Percentiles rank a stretch among this genome's conserved stretches.
These are phyloP conservation scores for Athrips mouffetella DNA, from an alignment of 2,888 invertebrate species.

Conservation along the genomic window DNA sequence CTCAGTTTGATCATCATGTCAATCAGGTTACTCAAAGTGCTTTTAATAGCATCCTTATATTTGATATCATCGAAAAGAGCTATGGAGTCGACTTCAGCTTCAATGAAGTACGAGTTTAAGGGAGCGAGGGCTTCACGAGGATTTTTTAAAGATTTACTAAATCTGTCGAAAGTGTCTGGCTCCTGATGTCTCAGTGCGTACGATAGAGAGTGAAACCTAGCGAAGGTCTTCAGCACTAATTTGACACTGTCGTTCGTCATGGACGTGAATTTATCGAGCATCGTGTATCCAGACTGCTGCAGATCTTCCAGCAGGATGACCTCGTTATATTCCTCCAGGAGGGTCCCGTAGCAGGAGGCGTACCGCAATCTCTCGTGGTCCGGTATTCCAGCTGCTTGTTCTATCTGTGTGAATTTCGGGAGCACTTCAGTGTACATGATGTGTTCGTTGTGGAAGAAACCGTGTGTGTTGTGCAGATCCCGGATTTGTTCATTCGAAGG, in stretches of 20 bases:
- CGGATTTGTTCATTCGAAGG: slow-evolving; percentile 29
- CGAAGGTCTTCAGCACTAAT: slow-evolving; percentile 35
- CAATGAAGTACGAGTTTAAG: background rate
- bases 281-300: slow-evolving; percentile 27
- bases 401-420: slow-evolving; percentile 34
- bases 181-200: slow-evolving; percentile 36
- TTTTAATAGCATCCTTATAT: background rate
- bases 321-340: slow-evolving; percentile 6
- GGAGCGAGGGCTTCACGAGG: background rate
- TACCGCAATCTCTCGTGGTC: slow-evolving; percentile 31
- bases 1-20: background rate
- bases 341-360: slow-evolving; percentile 37
- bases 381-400: slow-evolving; percentile 29
- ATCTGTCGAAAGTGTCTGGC: slow-evolving; percentile 27
- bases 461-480: slow-evolving; percentile 17
- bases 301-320: slow-evolving; percentile 45
- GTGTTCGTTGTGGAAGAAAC: slow-evolving; percentile 36
- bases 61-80: background rate
- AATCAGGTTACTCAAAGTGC: background rate
- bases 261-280: slow-evolving; percentile 32
- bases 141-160: slow-evolving; percentile 14
- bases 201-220: slow-evolving; percentile 36
- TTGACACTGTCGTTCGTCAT: slow-evolving; percentile 21
- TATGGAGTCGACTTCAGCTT: background rate
- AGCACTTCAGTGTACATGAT: slow-evolving; percentile 36